Evolutionary conservation across 2,113 vertebrate genomes (phyloP).

Genomic region (Rhinichthys klamathensis): DNA sequence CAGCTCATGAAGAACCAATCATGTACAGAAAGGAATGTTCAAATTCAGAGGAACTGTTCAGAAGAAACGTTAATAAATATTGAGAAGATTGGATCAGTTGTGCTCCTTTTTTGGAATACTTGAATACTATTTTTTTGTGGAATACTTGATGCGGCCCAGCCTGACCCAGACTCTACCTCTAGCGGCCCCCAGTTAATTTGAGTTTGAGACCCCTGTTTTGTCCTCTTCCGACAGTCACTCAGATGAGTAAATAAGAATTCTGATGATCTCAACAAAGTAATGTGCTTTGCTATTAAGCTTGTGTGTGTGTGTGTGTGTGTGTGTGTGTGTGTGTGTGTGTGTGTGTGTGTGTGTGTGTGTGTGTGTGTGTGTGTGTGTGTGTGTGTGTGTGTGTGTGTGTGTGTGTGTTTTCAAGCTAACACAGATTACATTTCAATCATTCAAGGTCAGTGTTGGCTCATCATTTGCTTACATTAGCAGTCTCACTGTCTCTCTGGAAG

Average conservation of each 20-base stretch:
- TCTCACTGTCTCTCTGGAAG: background rate
- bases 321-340: background rate
- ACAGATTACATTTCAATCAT: slow-evolving; percentile 32
- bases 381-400: background rate
- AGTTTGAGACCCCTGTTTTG: no score
- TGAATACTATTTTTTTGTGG: no score
- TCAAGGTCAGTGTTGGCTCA: slow-evolving; percentile 33
- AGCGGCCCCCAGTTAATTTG: no score
- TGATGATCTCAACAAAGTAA: slow-evolving; percentile 15
- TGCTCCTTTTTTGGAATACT: no score
- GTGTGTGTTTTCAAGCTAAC: background rate
- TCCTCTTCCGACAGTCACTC: background rate
- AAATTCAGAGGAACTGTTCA: no score
- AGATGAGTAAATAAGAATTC: slow-evolving; percentile 5
- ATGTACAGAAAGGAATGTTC: no score
- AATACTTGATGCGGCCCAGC: no score
- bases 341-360: background rate
- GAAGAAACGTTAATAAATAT: no score
- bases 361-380: background rate
- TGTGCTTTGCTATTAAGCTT: background rate
- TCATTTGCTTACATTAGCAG: slow-evolving; percentile 35
- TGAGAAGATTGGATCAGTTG: no score
- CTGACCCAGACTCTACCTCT: no score
- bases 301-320: background rate
- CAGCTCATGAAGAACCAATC: no score